Conservation (phyloP, 2,888 invertebrate species). For the Cataglyphis altisquamis region DNA sequence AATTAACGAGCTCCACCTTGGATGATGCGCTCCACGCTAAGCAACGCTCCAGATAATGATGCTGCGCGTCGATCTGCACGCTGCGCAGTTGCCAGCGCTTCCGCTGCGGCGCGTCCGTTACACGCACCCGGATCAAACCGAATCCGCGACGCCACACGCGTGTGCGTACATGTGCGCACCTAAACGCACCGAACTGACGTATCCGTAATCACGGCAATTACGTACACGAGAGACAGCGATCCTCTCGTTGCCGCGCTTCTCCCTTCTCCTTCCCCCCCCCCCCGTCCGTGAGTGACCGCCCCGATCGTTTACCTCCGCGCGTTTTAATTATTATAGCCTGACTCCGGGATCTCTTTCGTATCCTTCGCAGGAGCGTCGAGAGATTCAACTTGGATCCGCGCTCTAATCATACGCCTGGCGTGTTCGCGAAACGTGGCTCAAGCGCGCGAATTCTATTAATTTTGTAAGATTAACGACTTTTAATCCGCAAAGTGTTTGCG, state of each 20-base stretch:
- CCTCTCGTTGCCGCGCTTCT: constrained; percentile 55
- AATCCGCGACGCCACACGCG: constrained; percentile 54
- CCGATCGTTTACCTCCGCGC: constrained; percentile 71
- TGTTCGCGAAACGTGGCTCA: constrained; percentile 25
- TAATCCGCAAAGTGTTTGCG: not conserved
- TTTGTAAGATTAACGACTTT: not conserved
- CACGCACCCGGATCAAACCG: constrained; percentile 74
- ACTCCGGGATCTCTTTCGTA: constrained; percentile 52
- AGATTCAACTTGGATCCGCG: constrained; percentile 32
- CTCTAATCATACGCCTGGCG: constrained; percentile 39
- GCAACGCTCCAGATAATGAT: constrained; percentile 78
- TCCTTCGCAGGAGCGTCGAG: constrained; percentile 1
- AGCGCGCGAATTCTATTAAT: constrained; percentile 20
- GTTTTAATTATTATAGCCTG: constrained; percentile 71
- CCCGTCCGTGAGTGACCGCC: constrained; percentile 51
- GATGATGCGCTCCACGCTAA: constrained; percentile 71
- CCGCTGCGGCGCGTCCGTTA: constrained; percentile 69
- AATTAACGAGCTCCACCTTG: constrained; percentile 72
- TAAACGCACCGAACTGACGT: constrained; percentile 76
- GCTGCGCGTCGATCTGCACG: constrained; percentile 74
- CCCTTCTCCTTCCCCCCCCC: constrained; percentile 13
- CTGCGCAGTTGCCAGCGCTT: constrained; percentile 73
- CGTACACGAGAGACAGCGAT: constrained; percentile 72
- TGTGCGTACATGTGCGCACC: constrained; percentile 56
- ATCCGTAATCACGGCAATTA: constrained; percentile 79